A percentile compares a stretch with the other conserved stretches of the same genome.
Evolutionary conservation across 92 coral and sea anemone species (phyloP).

Genomic region (Paramuricea clavata): DNA sequence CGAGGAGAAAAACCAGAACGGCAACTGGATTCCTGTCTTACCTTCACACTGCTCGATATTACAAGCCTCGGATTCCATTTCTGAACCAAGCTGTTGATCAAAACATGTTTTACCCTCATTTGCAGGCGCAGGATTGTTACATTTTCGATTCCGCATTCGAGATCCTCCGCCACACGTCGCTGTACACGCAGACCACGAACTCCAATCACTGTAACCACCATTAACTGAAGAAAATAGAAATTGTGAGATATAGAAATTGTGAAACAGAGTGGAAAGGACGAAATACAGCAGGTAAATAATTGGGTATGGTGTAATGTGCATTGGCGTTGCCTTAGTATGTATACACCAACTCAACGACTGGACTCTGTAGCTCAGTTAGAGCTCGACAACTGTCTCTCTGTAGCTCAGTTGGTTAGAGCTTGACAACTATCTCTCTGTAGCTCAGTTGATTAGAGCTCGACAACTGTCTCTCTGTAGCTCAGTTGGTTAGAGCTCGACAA

Average conservation of each 20-base stretch:
- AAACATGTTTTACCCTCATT: conserved; percentile 95
- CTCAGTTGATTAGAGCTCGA: too few species aligned
- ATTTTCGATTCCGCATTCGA: conserved; percentile 81
- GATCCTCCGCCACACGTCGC: conserved; percentile 97
- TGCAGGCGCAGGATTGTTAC: conserved; percentile 84
- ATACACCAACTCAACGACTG: too few species aligned
- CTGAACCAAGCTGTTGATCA: conserved; percentile 87
- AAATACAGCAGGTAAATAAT: too few species aligned
- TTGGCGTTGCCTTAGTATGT: too few species aligned
- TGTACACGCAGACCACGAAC: conserved; percentile 85
- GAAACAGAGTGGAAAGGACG: neutral
- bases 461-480: too few species aligned
- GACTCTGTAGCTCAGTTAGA: too few species aligned
- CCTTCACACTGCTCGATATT: conserved; percentile 90
- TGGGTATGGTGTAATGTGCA: too few species aligned
- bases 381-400: too few species aligned
- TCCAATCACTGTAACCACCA: conserved; percentile 88
- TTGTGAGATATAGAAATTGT: neutral
- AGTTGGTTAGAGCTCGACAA: too few species aligned
- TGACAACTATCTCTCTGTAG: too few species aligned
- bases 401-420: too few species aligned
- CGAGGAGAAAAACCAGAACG: neutral
- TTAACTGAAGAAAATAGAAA: conserved; percentile 65
- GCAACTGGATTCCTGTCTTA: conserved; percentile 16
- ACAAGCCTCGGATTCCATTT: conserved; percentile 79